phyloP scores from a whole-genome alignment of 2,797 vertebrate genomes.

The Ficedula albicollis region DNA sequence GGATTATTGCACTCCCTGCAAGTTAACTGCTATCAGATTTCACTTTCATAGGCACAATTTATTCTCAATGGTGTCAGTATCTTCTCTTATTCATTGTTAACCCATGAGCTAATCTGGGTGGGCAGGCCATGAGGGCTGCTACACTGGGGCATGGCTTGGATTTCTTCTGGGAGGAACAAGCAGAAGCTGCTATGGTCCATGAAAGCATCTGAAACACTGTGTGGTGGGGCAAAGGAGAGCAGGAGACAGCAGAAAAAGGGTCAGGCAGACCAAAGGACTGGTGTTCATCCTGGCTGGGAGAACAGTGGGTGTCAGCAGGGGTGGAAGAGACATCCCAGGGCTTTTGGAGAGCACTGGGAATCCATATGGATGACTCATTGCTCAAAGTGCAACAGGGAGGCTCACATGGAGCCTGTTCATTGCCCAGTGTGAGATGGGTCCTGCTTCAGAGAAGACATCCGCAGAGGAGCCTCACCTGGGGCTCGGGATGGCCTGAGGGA shows the following conservation, averaged over 20 bases:
- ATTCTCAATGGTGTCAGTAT: not conserved
- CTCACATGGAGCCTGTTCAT: fast-evolving
- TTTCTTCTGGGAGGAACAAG: not conserved
- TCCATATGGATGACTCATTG: fast-evolving
- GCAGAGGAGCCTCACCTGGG: not conserved
- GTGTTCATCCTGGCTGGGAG: not conserved
- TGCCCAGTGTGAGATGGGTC: not conserved
- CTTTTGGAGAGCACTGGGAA: not conserved
- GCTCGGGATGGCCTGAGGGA: not conserved
- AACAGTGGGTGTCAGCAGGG: fast-evolving
- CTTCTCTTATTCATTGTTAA: not conserved
- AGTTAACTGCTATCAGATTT: not conserved
- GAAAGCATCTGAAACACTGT: not conserved
- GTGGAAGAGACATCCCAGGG: not conserved
- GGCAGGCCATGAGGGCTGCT: not conserved
- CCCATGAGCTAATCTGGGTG: not conserved
- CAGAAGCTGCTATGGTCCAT: not conserved
- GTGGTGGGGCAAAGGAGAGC: not conserved
- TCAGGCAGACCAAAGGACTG: not conserved
- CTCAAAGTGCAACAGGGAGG: not conserved
- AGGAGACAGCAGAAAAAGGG: not conserved
- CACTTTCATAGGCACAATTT: not conserved
- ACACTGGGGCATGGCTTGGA: not conserved
- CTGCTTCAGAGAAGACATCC: not conserved
- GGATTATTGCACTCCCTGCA: not conserved